These are phyloP conservation scores for Latrodectus elegans DNA, from an alignment of 2,888 invertebrate species.

Conservation along the genomic window DNA sequence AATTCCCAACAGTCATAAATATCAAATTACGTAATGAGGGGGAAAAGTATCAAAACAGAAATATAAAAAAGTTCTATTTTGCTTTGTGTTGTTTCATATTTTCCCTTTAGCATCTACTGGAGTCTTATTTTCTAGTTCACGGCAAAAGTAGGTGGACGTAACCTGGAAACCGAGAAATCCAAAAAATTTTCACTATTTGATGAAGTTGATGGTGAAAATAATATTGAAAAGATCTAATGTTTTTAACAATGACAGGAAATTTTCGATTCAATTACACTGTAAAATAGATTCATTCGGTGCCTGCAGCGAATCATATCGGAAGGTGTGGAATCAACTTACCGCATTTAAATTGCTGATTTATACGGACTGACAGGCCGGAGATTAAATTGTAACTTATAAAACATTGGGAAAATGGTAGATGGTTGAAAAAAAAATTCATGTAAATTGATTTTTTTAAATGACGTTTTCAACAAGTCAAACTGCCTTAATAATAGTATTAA, in stretches of 20 bases:
- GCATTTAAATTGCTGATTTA: no score
- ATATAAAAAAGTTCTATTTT: neutral
- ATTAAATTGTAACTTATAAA: no score
- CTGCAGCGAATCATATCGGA: slow-evolving; percentile 19
- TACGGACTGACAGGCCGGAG: no score
- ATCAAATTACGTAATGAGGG: neutral
- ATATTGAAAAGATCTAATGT: slow-evolving; percentile 34
- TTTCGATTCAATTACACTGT: slow-evolving; percentile 39
- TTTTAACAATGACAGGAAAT: slow-evolving; percentile 55
- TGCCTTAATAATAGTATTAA: no score
- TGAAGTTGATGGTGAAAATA: slow-evolving; percentile 22
- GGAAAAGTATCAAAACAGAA: neutral
- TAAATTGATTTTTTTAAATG: no score
- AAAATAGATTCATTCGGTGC: slow-evolving; percentile 42
- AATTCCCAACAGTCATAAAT: neutral
- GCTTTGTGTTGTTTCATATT: slow-evolving; percentile 9
- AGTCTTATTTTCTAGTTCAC: slow-evolving; percentile 63
- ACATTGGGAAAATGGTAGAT: no score
- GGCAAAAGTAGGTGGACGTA: slow-evolving; percentile 63
- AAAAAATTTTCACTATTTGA: neutral
- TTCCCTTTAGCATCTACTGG: slow-evolving; percentile 18
- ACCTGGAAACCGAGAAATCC: slow-evolving; percentile 62
- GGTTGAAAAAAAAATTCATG: no score
- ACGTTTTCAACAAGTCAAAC: no score
- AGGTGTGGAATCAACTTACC: no score